Evolutionary conservation across 2,113 vertebrate species (phyloP), one percentile per base, ranked within the genome.

Genomic region (Pelmatolapia mariae): DNA sequence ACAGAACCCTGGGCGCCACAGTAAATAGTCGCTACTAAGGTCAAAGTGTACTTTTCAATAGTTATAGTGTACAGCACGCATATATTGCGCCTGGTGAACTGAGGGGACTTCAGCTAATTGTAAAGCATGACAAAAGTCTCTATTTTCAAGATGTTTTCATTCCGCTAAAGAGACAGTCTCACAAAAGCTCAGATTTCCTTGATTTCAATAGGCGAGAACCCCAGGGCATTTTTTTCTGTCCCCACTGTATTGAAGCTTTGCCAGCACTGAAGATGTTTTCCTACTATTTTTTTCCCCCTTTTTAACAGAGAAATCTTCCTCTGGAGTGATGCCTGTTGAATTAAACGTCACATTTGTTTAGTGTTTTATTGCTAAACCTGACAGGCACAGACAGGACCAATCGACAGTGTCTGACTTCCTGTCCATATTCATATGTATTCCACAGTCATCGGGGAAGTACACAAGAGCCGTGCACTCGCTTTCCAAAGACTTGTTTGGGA

Each of bases 271-370:
- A 78, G 57, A 87, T 10, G 61, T 84, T 76, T 43, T 43, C 40
- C 36, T 52, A 16, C 59, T 52, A 45, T 73, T 78, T 45, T n/a
- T 9, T 1, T 22, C 61, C 33, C 38, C 19, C 19, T 19, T 80
- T 85, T 87, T 22, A 86, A 81, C 56, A 71, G 63, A 84, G 13
- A 82, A 85, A 83, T 87, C 50, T 47, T 43, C 87, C 86, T 87
- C 85, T 10, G 13, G 59, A 90, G 90, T 61, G 68, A 90, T 56
- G 83, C 31, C 81, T 89, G 83, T 86, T 71, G 89, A 95, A 90
- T 87, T 26, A 88, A 91, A 85, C 61, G 87, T 89, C 87, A 87
- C 88, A 84, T 87, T 86, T 66, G 29, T 92, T 90, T 88, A 26
- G 68, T 82, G 66, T 86, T 85, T 87, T 82, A 89, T 81, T 43